Evolutionary conservation across 64 coral and sea anemone species (phyloP).

Genomic region (Stylophora pistillata): DNA sequence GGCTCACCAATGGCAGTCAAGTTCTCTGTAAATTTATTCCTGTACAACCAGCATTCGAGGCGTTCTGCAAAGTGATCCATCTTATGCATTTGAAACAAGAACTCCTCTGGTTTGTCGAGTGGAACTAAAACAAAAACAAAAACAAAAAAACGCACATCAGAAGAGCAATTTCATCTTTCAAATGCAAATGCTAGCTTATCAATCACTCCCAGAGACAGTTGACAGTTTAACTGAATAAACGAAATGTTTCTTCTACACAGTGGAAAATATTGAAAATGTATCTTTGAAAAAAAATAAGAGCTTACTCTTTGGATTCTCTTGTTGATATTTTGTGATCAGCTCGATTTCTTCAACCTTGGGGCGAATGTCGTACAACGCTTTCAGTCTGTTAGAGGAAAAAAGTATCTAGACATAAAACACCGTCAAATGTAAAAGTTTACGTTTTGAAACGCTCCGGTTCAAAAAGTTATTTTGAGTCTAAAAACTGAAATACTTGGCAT

Average conservation of each 20-base stretch:
- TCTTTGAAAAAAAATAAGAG: neutral
- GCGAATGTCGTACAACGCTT: conserved; percentile 90
- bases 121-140: conserved; percentile 46
- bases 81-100: conserved; percentile 80
- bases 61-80: conserved; percentile 96
- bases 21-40: conserved; percentile 81
- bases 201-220: neutral
- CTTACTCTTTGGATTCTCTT: conserved; percentile 87
- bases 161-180: neutral
- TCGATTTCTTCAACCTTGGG: conserved; percentile 92
- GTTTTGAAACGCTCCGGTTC: no score
- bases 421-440: no score
- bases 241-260: neutral
- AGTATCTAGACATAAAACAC: no score
- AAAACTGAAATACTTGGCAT: no score
- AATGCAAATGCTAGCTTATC: neutral
- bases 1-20: conserved; percentile 76
- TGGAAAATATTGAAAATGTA: neutral
- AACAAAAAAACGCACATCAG: neutral
- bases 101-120: conserved; percentile 99
- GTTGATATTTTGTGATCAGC: conserved; percentile 71
- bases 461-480: no score
- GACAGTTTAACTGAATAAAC: neutral
- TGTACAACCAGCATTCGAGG: conserved; percentile 92
- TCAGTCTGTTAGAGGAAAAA: conserved; percentile 59